phyloP scores from a whole-genome alignment of 2,113 vertebrate genomes.

The Podarcis cretensis region DNA sequence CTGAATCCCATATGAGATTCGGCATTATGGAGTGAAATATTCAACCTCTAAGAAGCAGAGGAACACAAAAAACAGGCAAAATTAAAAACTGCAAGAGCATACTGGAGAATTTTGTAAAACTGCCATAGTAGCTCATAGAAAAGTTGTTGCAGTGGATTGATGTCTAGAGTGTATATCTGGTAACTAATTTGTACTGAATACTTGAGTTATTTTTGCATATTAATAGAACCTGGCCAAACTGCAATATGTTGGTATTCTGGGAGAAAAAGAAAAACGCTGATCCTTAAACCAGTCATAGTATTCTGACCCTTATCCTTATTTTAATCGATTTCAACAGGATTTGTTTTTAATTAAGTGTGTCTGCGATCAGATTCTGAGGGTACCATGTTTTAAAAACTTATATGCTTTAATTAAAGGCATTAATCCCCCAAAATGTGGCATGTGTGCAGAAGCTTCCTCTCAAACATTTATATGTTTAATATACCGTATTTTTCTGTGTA shows the following conservation, averaged over 20 bases:
- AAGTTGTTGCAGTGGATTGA: background rate
- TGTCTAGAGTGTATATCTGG: background rate
- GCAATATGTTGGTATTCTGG: background rate
- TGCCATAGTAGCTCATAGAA: background rate
- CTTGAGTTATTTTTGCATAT: background rate
- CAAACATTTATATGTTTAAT: background rate
- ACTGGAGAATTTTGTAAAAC: background rate
- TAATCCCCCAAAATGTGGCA: background rate
- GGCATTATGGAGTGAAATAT: background rate
- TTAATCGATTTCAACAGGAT: background rate
- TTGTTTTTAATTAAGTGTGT: background rate
- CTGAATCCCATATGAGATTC: no score
- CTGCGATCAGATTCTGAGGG: background rate
- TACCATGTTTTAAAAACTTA: background rate
- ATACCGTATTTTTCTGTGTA: no score
- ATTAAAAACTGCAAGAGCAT: background rate
- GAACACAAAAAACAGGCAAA: background rate
- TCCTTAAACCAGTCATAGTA: background rate
- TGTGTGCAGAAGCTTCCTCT: background rate
- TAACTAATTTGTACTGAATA: background rate
- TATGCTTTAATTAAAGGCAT: background rate
- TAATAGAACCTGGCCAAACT: background rate
- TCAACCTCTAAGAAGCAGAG: background rate
- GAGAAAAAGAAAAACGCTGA: background rate
- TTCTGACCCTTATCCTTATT: background rate